Evolutionary conservation across 2,888 invertebrate genomes (phyloP), one percentile per base, ranked within the genome.

Genomic region (Keiferia lycopersicella): DNA sequence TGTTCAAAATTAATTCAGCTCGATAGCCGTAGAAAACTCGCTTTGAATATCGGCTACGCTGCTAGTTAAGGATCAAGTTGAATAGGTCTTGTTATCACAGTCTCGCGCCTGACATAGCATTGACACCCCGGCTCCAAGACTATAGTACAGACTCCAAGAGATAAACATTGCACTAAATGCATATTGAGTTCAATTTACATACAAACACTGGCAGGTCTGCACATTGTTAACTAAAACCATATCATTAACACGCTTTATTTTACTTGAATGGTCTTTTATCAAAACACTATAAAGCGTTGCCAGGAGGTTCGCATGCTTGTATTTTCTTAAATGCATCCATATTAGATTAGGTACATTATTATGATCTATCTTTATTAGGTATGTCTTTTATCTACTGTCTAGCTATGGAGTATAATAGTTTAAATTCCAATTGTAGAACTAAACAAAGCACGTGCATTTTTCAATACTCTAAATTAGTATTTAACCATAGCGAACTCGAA

Each of bases 81-180:
- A 53, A 53, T 53, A 53, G 51, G 51, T 20, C 51, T 22, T 53
- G 26, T 84, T 83, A 83, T 79, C 76, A 77, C 75, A 75, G 70
- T 73, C 76, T 73, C 74, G 74, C 74, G 77, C 72, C 76, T 78
- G 65, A 61, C 63, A 63, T 63, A 81, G 77, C 80, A 80, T 80
- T 80, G 82, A 81, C 81, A 78, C 74, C 74, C n/a, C 75, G 73
- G 71, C 77, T 79, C 72, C 67, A 74, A 78, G 75, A 81, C 75
- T 73, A n/a, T n/a, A 72, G 73, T 74, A 69, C 68, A 72, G 71
- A 70, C 71, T 70, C 69, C 70, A 70, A 70, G 50, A 77, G 77
- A 79, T 76, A 77, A 74, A 73, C 69, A 68, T 67, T 66, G 68
- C 59, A 66, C 68, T 71, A 69, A 68, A 68, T 64, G 63, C 65